Evolutionary conservation across 2,797 vertebrate genomes (phyloP).

Genomic region (Mergus octosetaceus): DNA sequence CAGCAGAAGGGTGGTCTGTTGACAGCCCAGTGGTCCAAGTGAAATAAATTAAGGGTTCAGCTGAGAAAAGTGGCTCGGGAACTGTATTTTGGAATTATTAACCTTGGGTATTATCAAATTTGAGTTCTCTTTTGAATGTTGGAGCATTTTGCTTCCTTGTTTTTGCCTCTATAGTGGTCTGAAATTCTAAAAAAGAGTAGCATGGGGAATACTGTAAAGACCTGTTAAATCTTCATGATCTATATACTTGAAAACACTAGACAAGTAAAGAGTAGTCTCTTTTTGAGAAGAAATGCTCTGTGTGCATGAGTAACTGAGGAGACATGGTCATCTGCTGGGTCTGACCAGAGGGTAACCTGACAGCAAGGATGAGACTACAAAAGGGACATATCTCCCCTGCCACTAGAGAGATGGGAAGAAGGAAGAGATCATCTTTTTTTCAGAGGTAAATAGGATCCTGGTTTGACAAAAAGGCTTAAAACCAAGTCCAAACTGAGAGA

Average conservation of each 20-base stretch:
- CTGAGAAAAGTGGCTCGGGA: neutral
- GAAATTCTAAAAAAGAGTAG: neutral
- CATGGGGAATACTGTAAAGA: neutral
- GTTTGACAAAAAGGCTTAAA: neutral
- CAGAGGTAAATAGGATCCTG: neutral
- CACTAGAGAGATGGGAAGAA: neutral
- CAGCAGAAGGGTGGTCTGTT: neutral
- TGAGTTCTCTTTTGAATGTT: neutral
- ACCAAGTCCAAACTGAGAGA: neutral
- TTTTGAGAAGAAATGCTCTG: neutral
- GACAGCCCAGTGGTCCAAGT: neutral
- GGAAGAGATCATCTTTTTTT: neutral
- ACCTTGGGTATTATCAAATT: neutral
- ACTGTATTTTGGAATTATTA: neutral
- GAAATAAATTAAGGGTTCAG: neutral
- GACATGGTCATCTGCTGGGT: neutral
- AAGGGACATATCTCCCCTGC: neutral
- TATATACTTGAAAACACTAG: neutral
- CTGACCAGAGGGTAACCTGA: neutral
- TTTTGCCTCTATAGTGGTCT: neutral
- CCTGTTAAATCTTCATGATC: neutral
- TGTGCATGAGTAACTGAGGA: neutral
- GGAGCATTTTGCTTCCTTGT: neutral
- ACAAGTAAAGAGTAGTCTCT: neutral
- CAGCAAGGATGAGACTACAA: neutral